These are phyloP conservation scores for Heliconius hewitsoni DNA, from an alignment of 1,140 invertebrate genomes.

Conservation along the genomic window DNA sequence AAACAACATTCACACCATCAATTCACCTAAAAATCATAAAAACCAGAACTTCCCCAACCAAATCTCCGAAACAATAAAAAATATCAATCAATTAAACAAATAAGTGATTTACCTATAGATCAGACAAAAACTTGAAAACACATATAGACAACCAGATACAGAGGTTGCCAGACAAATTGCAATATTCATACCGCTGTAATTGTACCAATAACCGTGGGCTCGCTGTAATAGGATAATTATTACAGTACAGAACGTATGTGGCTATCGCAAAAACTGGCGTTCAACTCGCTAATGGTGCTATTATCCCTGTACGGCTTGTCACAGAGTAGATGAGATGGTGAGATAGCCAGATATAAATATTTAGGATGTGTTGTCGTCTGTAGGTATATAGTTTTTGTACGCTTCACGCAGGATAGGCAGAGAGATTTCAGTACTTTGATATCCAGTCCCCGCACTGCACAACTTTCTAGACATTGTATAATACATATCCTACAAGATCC, in stretches of 20 bases:
- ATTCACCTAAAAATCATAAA: too few relatives aligned
- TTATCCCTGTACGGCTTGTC: conserved; percentile 49
- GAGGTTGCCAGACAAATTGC: not conserved
- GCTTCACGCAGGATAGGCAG: too few relatives aligned
- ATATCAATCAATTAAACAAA: too few relatives aligned
- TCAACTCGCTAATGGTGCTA: conserved; percentile 51
- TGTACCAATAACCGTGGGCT: conserved; percentile 31
- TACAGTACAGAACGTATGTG: conserved; percentile 42
- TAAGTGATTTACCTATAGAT: too few relatives aligned
- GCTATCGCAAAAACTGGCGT: conserved; percentile 46
- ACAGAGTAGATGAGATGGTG: conserved; percentile 35
- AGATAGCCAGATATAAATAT: not conserved
- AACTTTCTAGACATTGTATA: too few relatives aligned
- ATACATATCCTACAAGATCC: too few relatives aligned
- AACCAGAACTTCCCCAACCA: too few relatives aligned
- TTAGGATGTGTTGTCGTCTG: not conserved
- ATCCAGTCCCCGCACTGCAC: too few relatives aligned
- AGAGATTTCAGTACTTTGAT: not conserved
- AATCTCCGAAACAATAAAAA: too few relatives aligned
- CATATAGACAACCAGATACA: not conserved
- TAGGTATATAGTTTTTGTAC: too few relatives aligned
- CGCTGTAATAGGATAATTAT: conserved; percentile 44
- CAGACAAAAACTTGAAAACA: not conserved
- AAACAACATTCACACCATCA: too few relatives aligned
- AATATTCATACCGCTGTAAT: conserved; percentile 34